Percentiles rank a stretch among this genome's conserved stretches.
phyloP scores from a whole-genome alignment of 2,888 invertebrate genomes.

The Yponomeuta evonymella region DNA sequence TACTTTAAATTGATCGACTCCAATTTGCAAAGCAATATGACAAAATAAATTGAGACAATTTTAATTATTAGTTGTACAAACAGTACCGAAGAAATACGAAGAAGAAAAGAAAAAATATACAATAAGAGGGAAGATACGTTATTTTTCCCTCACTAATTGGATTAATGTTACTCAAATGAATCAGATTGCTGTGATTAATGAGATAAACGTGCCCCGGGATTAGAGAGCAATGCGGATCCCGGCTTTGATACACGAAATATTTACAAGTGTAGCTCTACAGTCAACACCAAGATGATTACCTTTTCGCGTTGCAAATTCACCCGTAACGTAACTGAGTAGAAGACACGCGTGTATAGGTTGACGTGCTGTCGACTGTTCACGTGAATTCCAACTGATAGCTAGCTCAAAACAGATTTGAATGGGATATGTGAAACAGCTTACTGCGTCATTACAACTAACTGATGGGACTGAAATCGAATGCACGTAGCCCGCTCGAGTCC shows the following conservation, averaged over 20 bases:
- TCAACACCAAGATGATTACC: too few species aligned
- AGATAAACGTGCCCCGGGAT: constrained; percentile 30
- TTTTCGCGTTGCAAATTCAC: too few species aligned
- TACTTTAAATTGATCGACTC: too few species aligned
- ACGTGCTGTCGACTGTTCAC: background rate
- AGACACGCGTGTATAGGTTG: too few species aligned
- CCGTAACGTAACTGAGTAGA: too few species aligned
- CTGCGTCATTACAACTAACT: background rate
- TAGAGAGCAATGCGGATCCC: background rate
- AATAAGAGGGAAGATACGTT: constrained; percentile 18
- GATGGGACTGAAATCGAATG: background rate
- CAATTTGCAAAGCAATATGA: too few species aligned
- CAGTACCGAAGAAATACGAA: background rate
- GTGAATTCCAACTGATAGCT: background rate
- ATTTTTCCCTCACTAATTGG: constrained; percentile 33
- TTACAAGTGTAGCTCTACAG: background rate
- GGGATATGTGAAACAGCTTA: background rate
- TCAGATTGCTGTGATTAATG: constrained; percentile 43
- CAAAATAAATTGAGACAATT: background rate
- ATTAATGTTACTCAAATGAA: constrained; percentile 45
- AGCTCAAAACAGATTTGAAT: background rate
- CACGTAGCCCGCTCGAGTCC: background rate
- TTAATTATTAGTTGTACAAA: background rate
- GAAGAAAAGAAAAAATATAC: background rate
- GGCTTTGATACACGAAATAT: background rate